Percentiles rank a stretch among this genome's conserved stretches.
These are phyloP conservation scores for Tetropium fuscum DNA, from an alignment of 2,888 invertebrate genomes.

Conservation along the genomic window DNA sequence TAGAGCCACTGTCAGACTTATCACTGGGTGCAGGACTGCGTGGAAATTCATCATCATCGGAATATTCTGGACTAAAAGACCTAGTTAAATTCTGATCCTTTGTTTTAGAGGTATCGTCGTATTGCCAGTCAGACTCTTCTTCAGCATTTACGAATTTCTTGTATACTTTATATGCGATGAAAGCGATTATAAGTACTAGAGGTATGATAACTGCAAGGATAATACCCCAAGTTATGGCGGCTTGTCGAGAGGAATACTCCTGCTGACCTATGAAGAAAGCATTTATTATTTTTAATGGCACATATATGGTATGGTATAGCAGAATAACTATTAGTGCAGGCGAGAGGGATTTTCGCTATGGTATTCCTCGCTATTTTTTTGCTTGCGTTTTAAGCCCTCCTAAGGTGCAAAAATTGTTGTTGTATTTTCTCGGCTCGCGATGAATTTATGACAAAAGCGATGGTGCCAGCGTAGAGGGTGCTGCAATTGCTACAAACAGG, in stretches of 20 bases:
- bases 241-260: slow-evolving; percentile 82
- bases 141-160: slow-evolving; percentile 63
- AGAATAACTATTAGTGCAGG: too few relatives aligned
- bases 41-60: slow-evolving; percentile 50
- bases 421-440: too few relatives aligned
- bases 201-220: slow-evolving; percentile 83
- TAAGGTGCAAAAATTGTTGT: too few relatives aligned
- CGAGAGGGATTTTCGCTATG: too few relatives aligned
- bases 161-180: slow-evolving; percentile 72
- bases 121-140: slow-evolving; percentile 58
- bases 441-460: too few relatives aligned
- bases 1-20: slow-evolving; percentile 42
- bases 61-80: slow-evolving; percentile 41
- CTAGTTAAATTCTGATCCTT: slow-evolving; percentile 36
- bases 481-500: too few relatives aligned
- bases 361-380: too few relatives aligned
- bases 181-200: slow-evolving; percentile 74
- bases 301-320: too few relatives aligned
- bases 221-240: slow-evolving; percentile 83
- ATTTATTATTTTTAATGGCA: slow-evolving; percentile 2
- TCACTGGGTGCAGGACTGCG: slow-evolving; percentile 54
- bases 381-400: too few relatives aligned
- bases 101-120: slow-evolving; percentile 38
- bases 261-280: slow-evolving; percentile 72
- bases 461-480: too few relatives aligned